phyloP scores from a whole-genome alignment of 2,113 vertebrate species.

The Megaptera novaeangliae region DNA sequence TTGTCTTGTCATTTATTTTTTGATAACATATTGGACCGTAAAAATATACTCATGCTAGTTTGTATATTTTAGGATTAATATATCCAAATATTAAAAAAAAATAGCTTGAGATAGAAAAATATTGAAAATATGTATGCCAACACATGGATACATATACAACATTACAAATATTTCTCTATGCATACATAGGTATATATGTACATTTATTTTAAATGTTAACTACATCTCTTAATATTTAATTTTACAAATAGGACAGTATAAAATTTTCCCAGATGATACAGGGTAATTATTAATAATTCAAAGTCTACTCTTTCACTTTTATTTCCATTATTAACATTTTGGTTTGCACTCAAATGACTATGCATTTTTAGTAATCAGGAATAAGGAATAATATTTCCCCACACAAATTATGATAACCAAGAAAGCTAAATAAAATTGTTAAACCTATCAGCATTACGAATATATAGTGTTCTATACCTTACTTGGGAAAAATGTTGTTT shows the following conservation, averaged over 20 bases:
- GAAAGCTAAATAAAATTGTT: background rate
- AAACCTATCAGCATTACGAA: background rate
- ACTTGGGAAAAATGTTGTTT: background rate
- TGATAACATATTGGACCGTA: background rate
- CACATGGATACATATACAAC: background rate
- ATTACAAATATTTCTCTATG: background rate
- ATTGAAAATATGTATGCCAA: background rate
- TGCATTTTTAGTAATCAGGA: background rate
- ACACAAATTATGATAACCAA: background rate
- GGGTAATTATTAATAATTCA: background rate
- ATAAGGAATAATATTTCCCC: background rate
- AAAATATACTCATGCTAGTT: background rate
- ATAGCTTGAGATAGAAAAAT: background rate
- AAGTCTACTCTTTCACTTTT: background rate
- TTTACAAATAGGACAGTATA: background rate
- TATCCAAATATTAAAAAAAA: background rate
- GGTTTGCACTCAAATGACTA: background rate
- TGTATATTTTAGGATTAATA: background rate
- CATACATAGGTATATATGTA: background rate
- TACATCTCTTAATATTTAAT: background rate
- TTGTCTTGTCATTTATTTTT: background rate
- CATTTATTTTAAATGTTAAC: background rate
- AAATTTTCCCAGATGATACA: background rate
- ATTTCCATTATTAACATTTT: background rate
- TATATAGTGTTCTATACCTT: background rate